Percentiles rank a stretch among this genome's conserved stretches.
Conservation (phyloP, 2,888 invertebrate genomes). For the Teinopalpus imperialis region DNA sequence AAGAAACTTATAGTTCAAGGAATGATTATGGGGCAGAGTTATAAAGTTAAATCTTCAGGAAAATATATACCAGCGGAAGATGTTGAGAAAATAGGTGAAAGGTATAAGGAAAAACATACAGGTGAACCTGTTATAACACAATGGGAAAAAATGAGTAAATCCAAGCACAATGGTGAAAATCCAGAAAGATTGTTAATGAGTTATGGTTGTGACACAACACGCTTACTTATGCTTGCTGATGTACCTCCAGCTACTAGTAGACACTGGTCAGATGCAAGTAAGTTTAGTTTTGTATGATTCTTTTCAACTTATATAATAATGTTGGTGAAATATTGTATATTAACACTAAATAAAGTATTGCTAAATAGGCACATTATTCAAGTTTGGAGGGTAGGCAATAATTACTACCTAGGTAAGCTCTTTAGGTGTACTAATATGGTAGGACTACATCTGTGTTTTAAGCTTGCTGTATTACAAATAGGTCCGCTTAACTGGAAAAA, state of each 20-base stretch:
- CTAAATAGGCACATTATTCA: no score
- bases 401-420: no score
- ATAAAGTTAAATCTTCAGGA: constrained; percentile 87
- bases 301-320: no score
- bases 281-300: constrained; percentile 45
- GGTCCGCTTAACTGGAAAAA: no score
- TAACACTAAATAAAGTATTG: no score
- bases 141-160: constrained; percentile 99
- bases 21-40: constrained; percentile 95
- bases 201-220: constrained; percentile 94
- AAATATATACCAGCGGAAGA: constrained; percentile 88
- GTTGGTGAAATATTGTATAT: no score
- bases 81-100: constrained; percentile 82
- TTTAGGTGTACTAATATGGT: no score
- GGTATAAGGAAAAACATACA: constrained; percentile 83
- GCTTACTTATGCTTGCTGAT: constrained; percentile 93
- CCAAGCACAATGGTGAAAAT: constrained; percentile 98
- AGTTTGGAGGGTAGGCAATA: no score
- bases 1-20: constrained; percentile 95
- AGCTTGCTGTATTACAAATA: no score
- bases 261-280: constrained; percentile 94
- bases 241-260: constrained; percentile 94
- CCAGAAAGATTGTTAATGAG: constrained; percentile 89
- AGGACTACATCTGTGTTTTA: no score
- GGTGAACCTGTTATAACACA: constrained; percentile 85